Evolutionary conservation across 2,888 invertebrate species (phyloP), one percentile per base, ranked within the genome.

Genomic region (Patella pellucida): DNA sequence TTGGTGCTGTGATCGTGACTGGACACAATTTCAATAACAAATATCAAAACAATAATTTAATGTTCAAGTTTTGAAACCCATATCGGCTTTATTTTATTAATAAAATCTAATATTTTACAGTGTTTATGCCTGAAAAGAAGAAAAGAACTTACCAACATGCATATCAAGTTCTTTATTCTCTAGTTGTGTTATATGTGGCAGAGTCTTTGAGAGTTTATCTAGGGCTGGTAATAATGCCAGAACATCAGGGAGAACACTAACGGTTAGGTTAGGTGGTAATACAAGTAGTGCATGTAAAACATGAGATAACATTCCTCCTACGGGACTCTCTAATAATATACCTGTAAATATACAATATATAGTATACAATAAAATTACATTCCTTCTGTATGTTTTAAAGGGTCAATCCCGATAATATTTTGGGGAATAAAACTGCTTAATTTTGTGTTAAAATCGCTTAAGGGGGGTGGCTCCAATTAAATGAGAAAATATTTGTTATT

Each of bases 271-370:
- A n/a, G 92, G 91, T 1, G 93, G 92, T 79, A 93, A 90, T 75
- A 94, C 87, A 23, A 94, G 88, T 80, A 94, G 88, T 0, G 93
- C 92, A 85, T 93, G 93, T 12, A 94, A 83, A 31, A 93, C 90
- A 85, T 93, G 93, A 50, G 92, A 92, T 79, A 94, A 85, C 92
- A 93, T 93, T 11, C 93, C 91, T 0, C 94, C 94, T 7, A 93
- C 92, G 14, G 93, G 91, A 0, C 93, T 93, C 78, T 92, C 91
- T 81, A 92, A 91, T 76, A 94, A 85, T 9, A 93, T 91, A 81
- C 90, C 92, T 92, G 89, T 54, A 83, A 82, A 23, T 62, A 15
- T 69, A 51, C 23, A 3, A 51, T n/a, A 72, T 16, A 72, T 19
- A 94, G 82, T 31, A 93, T 90, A 85, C 93, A 93, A n/a, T 31